phyloP scores from a whole-genome alignment of 2,797 vertebrate species.

The Sebastes paucispinis region DNA sequence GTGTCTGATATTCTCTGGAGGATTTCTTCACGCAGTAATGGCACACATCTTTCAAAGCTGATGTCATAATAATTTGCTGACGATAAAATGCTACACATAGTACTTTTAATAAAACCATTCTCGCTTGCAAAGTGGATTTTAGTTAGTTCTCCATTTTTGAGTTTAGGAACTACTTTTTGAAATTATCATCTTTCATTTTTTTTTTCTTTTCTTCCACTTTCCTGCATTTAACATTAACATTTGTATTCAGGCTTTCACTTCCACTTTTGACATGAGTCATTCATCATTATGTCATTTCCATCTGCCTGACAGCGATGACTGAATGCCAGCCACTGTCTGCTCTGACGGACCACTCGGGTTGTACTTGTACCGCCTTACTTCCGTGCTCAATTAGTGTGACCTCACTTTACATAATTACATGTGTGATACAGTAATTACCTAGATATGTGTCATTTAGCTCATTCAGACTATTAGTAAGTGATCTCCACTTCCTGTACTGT shows the following conservation, averaged over 20 bases:
- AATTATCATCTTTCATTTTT: not conserved
- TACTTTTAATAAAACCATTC: not conserved
- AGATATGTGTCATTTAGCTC: constrained; percentile 7
- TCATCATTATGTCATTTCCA: constrained; percentile 13
- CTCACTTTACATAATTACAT: constrained; percentile 34
- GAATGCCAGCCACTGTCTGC: not conserved
- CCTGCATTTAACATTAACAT: constrained; percentile 2
- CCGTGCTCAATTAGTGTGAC: constrained; percentile 21
- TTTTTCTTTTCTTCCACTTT: not conserved
- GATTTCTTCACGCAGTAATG: not conserved
- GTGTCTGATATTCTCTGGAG: not conserved
- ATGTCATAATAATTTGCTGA: not conserved
- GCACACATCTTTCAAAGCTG: not conserved
- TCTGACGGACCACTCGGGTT: constrained; percentile 1
- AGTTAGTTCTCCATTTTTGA: not conserved
- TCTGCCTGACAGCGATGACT: constrained; percentile 10
- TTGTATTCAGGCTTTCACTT: constrained; percentile 3
- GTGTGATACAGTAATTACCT: not conserved
- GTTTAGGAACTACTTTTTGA: not conserved
- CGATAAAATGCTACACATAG: not conserved
- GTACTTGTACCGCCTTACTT: not conserved
- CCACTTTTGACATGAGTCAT: not conserved
- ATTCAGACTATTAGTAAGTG: constrained; percentile 1
- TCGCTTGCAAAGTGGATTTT: not conserved
- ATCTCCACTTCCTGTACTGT: not conserved